phyloP scores from a whole-genome alignment of 1,140 invertebrate genomes.

The Octopus bimaculoides region DNA sequence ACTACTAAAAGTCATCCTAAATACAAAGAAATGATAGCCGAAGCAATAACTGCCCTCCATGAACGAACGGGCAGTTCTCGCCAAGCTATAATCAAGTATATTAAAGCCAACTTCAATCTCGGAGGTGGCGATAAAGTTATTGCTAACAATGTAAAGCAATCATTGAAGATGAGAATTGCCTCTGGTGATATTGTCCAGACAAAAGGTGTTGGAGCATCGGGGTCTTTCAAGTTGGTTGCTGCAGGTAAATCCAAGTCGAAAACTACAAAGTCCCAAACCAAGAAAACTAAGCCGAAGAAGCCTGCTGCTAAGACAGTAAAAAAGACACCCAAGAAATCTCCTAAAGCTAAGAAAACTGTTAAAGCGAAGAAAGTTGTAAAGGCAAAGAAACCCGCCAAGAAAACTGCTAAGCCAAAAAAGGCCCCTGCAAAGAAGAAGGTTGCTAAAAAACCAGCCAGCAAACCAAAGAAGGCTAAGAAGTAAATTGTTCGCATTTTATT shows the following conservation, averaged over 20 bases:
- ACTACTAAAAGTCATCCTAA: slow-evolving; percentile 34
- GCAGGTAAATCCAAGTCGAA: slow-evolving; percentile 19
- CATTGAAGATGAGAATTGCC: slow-evolving; percentile 43
- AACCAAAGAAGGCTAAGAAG: too few relatives aligned
- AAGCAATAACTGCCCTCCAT: slow-evolving; percentile 30
- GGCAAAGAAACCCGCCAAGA: background rate
- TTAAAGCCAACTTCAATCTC: slow-evolving; percentile 48
- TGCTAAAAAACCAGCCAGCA: too few relatives aligned
- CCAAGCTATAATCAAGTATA: slow-evolving; percentile 56
- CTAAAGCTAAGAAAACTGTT: slow-evolving; percentile 12
- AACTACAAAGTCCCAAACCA: slow-evolving; percentile 25
- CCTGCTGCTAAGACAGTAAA: slow-evolving; percentile 22
- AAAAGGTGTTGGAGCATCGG: slow-evolving; percentile 53
- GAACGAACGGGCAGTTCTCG: slow-evolving; percentile 48
- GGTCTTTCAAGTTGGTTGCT: slow-evolving; percentile 50
- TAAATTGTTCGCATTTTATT: too few relatives aligned
- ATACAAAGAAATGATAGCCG: slow-evolving; percentile 35
- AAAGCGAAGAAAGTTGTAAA: slow-evolving; percentile 18
- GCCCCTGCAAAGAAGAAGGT: too few relatives aligned
- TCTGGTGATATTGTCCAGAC: slow-evolving; percentile 44
- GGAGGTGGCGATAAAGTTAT: slow-evolving; percentile 41
- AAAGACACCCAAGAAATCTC: slow-evolving; percentile 20
- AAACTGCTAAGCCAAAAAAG: too few relatives aligned
- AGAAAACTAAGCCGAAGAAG: slow-evolving; percentile 21
- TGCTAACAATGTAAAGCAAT: slow-evolving; percentile 47